These are phyloP conservation scores for Genyomyrus donnyi DNA, from an alignment of 2,113 vertebrate species.

Conservation along the genomic window DNA sequence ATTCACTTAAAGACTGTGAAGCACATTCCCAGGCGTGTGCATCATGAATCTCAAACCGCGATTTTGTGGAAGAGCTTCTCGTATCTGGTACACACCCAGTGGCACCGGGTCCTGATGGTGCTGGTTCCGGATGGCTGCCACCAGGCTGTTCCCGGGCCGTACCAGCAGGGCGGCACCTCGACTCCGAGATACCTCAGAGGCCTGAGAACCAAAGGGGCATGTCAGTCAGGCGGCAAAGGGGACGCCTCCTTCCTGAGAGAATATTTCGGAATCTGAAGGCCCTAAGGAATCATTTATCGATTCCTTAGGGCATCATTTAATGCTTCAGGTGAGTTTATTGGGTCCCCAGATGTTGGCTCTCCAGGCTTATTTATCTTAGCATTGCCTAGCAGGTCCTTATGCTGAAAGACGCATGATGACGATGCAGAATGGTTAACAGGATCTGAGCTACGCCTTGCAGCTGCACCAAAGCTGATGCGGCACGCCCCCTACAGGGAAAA, in stretches of 20 bases:
- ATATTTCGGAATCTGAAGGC: background rate
- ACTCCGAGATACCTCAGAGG: slow-evolving; percentile 89
- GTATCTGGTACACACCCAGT: slow-evolving; percentile 49
- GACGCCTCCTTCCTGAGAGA: background rate
- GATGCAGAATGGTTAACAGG: background rate
- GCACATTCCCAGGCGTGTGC: background rate
- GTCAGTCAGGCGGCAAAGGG: background rate
- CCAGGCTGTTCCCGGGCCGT: slow-evolving; percentile 78
- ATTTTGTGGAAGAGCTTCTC: background rate
- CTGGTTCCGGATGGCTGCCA: slow-evolving; percentile 84
- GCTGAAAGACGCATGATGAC: background rate
- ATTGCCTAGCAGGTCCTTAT: background rate
- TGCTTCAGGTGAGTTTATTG: background rate
- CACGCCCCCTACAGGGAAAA: background rate
- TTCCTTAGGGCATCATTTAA: background rate
- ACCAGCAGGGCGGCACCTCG: slow-evolving; percentile 76
- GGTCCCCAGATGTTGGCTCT: background rate
- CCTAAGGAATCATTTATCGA: background rate
- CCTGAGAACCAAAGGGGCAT: slow-evolving; percentile 54
- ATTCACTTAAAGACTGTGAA: background rate
- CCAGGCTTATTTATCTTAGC: background rate
- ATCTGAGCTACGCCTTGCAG: background rate
- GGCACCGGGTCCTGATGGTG: slow-evolving; percentile 74
- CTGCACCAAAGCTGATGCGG: background rate
- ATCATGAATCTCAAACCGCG: background rate